These are phyloP conservation scores for Actenoides lindsayi DNA, from an alignment of 2,113 vertebrate genomes.

Conservation along the genomic window DNA sequence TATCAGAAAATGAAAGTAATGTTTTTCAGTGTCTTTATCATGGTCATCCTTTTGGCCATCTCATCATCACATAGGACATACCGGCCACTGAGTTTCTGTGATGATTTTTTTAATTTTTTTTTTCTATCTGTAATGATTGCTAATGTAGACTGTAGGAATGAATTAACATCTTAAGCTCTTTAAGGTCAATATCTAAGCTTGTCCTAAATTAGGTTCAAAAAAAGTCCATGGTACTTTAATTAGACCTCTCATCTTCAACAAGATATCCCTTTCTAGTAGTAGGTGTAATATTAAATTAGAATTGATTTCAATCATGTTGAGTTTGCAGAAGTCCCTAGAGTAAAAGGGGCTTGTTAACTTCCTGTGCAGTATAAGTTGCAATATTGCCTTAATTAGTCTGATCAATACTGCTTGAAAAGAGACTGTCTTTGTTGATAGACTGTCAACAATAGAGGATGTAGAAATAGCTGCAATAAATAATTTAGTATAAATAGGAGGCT, in stretches of 20 bases:
- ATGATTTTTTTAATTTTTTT: background rate
- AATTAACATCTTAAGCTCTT: background rate
- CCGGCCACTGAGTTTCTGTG: background rate
- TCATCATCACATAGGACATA: background rate
- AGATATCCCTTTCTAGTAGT: background rate
- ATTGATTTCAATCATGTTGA: background rate
- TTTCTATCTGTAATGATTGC: background rate
- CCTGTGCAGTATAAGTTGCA: background rate
- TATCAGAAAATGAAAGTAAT: background rate
- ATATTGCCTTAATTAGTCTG: conserved; percentile 9
- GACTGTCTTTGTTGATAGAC: background rate
- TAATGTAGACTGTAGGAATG: background rate
- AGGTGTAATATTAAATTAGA: background rate
- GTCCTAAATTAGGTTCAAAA: background rate
- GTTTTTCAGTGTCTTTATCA: background rate
- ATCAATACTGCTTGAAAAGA: background rate
- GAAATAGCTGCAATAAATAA: background rate
- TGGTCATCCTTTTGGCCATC: background rate
- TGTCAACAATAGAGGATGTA: background rate
- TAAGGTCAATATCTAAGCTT: background rate
- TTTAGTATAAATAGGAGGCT: background rate
- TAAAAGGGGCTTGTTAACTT: background rate
- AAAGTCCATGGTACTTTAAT: background rate
- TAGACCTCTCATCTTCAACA: background rate
- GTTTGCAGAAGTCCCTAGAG: background rate